A percentile compares a stretch with the other conserved stretches of the same genome.
phyloP scores from a whole-genome alignment of 35 echinoderm and acorn worm species.

The Amphiura filiformis region DNA sequence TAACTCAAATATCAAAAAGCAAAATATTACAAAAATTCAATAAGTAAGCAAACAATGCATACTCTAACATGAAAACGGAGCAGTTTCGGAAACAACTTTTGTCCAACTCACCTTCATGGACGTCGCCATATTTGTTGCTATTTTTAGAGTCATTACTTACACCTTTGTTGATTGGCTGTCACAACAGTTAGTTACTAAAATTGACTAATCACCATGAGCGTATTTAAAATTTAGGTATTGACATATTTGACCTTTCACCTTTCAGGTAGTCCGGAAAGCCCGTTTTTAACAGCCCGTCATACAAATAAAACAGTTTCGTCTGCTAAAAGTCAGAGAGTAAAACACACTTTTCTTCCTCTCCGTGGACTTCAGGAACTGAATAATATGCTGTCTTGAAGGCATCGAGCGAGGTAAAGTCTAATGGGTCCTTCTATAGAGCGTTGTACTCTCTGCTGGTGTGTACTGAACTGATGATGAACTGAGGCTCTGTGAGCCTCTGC shows the following conservation, averaged over 20 bases:
- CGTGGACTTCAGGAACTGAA: not conserved
- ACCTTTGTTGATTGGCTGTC: not conserved
- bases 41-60: too few relatives aligned
- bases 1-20: too few relatives aligned
- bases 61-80: too few relatives aligned
- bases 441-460: too few relatives aligned
- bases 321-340: not conserved
- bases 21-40: too few relatives aligned
- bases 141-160: not conserved
- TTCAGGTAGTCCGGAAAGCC: too few relatives aligned
- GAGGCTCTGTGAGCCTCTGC: too few relatives aligned
- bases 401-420: too few relatives aligned
- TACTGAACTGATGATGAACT: too few relatives aligned
- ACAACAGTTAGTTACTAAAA: not conserved
- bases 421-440: too few relatives aligned
- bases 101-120: conserved; percentile 17
- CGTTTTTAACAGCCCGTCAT: not conserved
- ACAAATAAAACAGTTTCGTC: not conserved
- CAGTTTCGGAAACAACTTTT: not conserved
- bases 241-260: too few relatives aligned
- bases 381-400: too few relatives aligned
- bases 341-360: not conserved
- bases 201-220: not conserved
- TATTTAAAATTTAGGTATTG: not conserved
- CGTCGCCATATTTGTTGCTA: conserved; percentile 31